A percentile compares a stretch with the other conserved stretches of the same genome.
phyloP scores from a whole-genome alignment of 2,113 vertebrate species.

The Pseudorasbora parva region DNA sequence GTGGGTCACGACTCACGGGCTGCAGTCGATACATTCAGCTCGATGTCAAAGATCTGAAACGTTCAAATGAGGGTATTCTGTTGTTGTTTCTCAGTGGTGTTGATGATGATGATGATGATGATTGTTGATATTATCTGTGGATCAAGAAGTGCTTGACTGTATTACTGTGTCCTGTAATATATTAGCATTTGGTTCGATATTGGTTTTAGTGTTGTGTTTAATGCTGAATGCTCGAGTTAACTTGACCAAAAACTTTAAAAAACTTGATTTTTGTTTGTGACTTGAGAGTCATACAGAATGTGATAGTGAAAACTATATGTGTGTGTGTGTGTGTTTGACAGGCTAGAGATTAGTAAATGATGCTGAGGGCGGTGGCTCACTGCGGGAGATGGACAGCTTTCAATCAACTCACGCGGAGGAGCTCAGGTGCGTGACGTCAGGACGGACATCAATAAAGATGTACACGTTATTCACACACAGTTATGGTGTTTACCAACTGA shows the following conservation, averaged over 20 bases:
- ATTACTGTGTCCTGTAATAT: neutral
- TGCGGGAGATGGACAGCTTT: slow-evolving; percentile 26
- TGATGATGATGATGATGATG: neutral
- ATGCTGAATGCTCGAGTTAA: no score
- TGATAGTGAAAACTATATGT: no score
- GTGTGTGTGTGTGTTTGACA: slow-evolving; percentile 70
- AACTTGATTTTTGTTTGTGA: no score
- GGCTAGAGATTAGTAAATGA: neutral
- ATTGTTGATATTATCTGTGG: neutral
- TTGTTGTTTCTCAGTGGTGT: neutral
- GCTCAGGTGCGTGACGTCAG: neutral
- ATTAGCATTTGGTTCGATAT: neutral
- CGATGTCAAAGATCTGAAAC: neutral
- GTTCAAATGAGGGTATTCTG: neutral
- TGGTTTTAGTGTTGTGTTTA: neutral
- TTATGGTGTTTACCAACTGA: no score
- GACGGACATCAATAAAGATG: no score
- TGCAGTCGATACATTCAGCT: neutral
- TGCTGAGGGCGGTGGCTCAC: neutral
- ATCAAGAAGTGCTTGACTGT: neutral
- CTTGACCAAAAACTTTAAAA: no score
- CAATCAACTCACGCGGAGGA: neutral
- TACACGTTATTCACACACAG: no score
- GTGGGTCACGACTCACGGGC: no score
- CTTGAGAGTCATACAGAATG: no score